Percentiles rank a stretch among this genome's conserved stretches.
Evolutionary conservation across 2,888 invertebrate species (phyloP).

Genomic region (Chelonus formosanus): DNA sequence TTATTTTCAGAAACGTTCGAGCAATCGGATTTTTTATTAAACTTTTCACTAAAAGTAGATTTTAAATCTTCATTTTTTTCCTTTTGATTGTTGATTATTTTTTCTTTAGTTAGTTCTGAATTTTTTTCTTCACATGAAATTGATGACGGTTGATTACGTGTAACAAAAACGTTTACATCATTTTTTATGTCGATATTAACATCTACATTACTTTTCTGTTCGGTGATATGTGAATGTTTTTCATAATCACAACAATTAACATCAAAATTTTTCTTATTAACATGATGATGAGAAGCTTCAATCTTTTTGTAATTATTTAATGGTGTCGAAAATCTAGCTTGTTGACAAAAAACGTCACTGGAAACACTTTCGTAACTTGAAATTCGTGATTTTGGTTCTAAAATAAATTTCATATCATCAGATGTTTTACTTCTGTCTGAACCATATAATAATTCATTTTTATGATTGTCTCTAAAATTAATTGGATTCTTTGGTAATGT

Average conservation of each 20-base stretch:
- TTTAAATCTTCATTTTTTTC: slow-evolving; percentile 2
- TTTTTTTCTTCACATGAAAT: slow-evolving; percentile 2
- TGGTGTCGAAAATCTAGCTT: slow-evolving; percentile 40
- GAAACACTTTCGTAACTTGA: slow-evolving; percentile 23
- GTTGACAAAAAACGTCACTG: slow-evolving; percentile 18
- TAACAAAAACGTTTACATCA: slow-evolving; percentile 3
- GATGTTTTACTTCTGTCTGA: not conserved
- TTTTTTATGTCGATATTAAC: slow-evolving; percentile 8
- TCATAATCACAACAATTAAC: too few species aligned
- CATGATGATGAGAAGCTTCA: not conserved
- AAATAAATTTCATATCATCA: slow-evolving; percentile 16
- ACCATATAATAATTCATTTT: not conserved
- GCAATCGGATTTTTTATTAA: too few species aligned
- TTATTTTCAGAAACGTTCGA: not conserved
- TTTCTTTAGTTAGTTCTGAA: slow-evolving; percentile 8
- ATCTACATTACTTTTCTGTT: too few species aligned
- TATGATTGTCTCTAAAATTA: not conserved
- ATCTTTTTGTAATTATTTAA: slow-evolving; percentile 34
- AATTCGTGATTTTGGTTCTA: slow-evolving; percentile 14
- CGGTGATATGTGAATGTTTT: too few species aligned
- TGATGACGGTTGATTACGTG: slow-evolving; percentile 15
- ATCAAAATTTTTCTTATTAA: too few species aligned
- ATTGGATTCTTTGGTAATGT: not conserved
- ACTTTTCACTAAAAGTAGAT: too few species aligned
- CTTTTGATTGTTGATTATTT: slow-evolving; percentile 22